Evolutionary conservation across 2,888 invertebrate species (phyloP).

Genomic region (Caenorhabditis sp.): DNA sequence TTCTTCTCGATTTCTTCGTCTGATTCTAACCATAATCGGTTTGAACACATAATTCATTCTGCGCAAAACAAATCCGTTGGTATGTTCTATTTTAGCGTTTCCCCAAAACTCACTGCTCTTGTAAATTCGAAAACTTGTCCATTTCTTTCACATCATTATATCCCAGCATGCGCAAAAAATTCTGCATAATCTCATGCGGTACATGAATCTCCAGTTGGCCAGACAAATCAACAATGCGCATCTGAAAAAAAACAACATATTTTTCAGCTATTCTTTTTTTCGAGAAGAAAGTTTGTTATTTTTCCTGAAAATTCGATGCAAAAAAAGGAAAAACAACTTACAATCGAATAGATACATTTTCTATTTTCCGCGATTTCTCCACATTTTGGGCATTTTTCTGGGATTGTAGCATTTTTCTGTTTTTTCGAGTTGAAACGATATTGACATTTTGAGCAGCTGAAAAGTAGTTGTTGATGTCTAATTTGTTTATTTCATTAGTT

Average conservation of each 20-base stretch:
- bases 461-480: neutral
- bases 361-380: neutral
- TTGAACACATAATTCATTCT: conserved; percentile 23
- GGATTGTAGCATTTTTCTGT: neutral
- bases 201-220: conserved; percentile 29
- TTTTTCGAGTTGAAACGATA: conserved; percentile 4
- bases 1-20: conserved; percentile 17
- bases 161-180: conserved; percentile 15
- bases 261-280: neutral
- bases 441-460: conserved; percentile 5
- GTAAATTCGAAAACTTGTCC: conserved; percentile 14
- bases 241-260: conserved; percentile 7
- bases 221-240: conserved; percentile 29
- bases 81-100: neutral
- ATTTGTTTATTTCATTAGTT: neutral
- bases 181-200: conserved; percentile 12
- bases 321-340: neutral
- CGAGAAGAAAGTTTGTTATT: neutral
- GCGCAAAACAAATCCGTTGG: neutral
- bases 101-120: conserved; percentile 18
- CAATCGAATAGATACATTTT: conserved; percentile 6
- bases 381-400: conserved; percentile 3
- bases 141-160: conserved; percentile 19
- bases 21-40: conserved; percentile 21
- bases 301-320: neutral